A percentile compares a stretch with the other conserved stretches of the same genome.
These are phyloP conservation scores for Talpa occidentalis DNA, from an alignment of 2,113 vertebrate species.

Conservation along the genomic window DNA sequence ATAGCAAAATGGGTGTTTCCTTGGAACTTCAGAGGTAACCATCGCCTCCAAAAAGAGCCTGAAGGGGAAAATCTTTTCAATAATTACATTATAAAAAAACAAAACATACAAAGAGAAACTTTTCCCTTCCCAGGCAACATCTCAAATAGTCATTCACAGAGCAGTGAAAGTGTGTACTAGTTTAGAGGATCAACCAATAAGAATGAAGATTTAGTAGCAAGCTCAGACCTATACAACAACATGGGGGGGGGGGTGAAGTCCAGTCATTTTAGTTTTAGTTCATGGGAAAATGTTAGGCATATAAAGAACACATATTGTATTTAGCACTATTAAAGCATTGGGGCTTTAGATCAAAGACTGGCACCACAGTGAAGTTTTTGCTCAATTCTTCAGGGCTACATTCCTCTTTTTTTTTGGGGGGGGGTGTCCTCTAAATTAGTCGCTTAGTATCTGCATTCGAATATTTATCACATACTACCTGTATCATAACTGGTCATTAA, in stretches of 20 bases:
- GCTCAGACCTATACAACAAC: neutral
- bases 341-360: neutral
- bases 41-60: constrained; percentile 56
- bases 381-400: neutral
- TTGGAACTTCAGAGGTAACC: constrained; percentile 56
- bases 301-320: neutral
- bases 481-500: constrained; percentile 34
- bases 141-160: constrained; percentile 37
- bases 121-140: neutral
- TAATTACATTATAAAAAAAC: constrained; percentile 56
- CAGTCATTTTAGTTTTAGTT: constrained; percentile 42
- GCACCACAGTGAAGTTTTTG: neutral
- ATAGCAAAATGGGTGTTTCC: constrained; percentile 63
- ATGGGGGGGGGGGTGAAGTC: too few species aligned
- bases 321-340: neutral
- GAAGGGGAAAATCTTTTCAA: constrained; percentile 24
- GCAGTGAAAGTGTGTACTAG: neutral
- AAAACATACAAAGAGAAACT: neutral
- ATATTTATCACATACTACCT: neutral
- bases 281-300: neutral
- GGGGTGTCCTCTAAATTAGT: neutral
- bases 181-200: neutral
- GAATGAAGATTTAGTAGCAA: constrained; percentile 1
- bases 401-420: neutral
- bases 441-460: constrained; percentile 6